Evolutionary conservation across 2,888 invertebrate species (phyloP), one percentile per base, ranked within the genome.

Genomic region (Galeruca laticollis): DNA sequence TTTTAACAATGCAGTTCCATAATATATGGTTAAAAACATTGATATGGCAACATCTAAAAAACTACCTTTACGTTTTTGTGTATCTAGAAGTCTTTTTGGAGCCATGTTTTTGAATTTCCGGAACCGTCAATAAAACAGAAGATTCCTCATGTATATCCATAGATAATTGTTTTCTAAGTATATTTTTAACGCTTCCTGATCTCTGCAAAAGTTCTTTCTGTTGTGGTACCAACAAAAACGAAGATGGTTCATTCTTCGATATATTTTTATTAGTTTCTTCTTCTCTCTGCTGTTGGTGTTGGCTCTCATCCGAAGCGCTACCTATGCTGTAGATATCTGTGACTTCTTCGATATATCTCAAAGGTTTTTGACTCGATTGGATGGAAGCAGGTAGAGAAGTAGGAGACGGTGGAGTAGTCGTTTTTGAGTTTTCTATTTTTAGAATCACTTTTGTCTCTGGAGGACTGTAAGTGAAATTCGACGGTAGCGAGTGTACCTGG

Each of bases 401-500:
- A 52, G 52, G 52, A n/a, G 52, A 21, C 11, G 3, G 21, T 10
- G 56, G 56, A 33, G 79, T 77, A 35, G 78, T 74, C 40, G 72
- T 68, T 67, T 78, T 74, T 2, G 83, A 80, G 2, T 83, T 80
- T 68, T 81, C 80, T n/a, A 79, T 76, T 72, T 84, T 82, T 61
- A 82, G 40, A 56, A 77, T 75, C 35, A 82, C 70, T 75, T 81
- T 81, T 43, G 77, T 74, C 9, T 89, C 89, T 43, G 93, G 92
- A 73, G 93, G 93, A 84, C 92, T 93, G 86, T 94, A 95, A 37
- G 92, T 94, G 85, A 95, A 95, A 86, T 95, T 93, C 67, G 94
- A 91, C 66, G 95, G 95, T 76, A 95, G 88, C 69, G 95, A 95
- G 72, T 92, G 90, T 79, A 94, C 92, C 86, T 88, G 83, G 9